These are phyloP conservation scores for Apaloderma vittatum DNA, from an alignment of 2,113 vertebrate genomes.

Conservation along the genomic window DNA sequence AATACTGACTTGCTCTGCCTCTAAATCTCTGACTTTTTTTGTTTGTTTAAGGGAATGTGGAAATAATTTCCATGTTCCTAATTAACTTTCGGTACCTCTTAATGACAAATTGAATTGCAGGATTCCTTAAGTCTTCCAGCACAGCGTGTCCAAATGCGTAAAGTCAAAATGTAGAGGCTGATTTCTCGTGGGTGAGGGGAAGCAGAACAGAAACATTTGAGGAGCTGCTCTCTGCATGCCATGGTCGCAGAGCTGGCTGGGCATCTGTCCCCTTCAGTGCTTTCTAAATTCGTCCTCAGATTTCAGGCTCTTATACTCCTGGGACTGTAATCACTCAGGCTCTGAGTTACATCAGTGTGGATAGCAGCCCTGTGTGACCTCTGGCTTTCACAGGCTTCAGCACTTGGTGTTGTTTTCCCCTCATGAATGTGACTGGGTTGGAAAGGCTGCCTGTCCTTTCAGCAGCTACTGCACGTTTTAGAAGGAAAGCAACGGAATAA, in stretches of 20 bases:
- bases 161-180: background rate
- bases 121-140: background rate
- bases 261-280: background rate
- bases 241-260: background rate
- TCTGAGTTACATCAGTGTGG: background rate
- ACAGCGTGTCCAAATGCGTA: rapidly evolving
- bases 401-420: background rate
- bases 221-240: background rate
- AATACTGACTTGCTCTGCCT: background rate
- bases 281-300: conserved; percentile 1
- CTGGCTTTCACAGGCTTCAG: background rate
- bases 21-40: background rate
- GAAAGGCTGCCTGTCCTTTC: background rate
- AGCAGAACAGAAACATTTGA: background rate
- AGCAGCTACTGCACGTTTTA: background rate
- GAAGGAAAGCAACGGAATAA: background rate
- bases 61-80: background rate
- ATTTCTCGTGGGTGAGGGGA: background rate
- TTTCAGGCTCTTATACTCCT: background rate
- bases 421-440: background rate
- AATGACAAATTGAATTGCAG: background rate
- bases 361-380: background rate
- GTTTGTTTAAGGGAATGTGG: background rate
- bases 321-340: background rate
- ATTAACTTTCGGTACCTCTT: background rate